Conservation (phyloP, 2,888 invertebrate species). For the Drosophila atripex region DNA sequence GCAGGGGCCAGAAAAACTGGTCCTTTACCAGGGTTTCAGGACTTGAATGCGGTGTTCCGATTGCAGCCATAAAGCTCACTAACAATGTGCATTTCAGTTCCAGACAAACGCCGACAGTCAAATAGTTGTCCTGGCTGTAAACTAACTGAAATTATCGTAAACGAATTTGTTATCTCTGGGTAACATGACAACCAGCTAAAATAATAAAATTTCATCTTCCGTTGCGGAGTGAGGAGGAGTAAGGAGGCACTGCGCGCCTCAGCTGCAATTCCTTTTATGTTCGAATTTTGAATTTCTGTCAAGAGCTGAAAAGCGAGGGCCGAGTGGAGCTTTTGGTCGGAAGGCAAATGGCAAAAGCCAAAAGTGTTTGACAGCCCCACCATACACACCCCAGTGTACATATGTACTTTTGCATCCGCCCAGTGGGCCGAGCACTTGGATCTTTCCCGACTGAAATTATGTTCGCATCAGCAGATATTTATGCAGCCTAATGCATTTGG, state of each 20-base stretch:
- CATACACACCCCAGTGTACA: background rate
- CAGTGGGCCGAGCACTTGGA: conserved; percentile 19
- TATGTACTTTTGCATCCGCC: conserved; percentile 7
- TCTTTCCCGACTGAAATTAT: conserved; percentile 36
- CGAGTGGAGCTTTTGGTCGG: conserved; percentile 8
- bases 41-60: conserved; percentile 11
- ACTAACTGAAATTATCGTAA: conserved; percentile 48
- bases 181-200: conserved; percentile 47
- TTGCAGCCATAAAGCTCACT: conserved; percentile 27
- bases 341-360: conserved; percentile 30
- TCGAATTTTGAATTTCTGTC: conserved; percentile 6
- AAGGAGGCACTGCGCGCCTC: conserved; percentile 3
- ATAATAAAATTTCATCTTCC: conserved; percentile 50
- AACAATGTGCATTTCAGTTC: conserved; percentile 23
- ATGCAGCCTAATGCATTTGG: conserved; percentile 46
- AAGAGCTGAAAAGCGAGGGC: conserved; percentile 5
- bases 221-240: conserved; percentile 5
- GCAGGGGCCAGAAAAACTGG: background rate
- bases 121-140: conserved; percentile 29
- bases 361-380: conserved; percentile 30
- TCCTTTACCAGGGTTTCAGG: background rate
- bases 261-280: conserved; percentile 34
- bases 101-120: conserved; percentile 9
- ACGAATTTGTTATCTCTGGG: conserved; percentile 44
- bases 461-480: conserved; percentile 46